These are phyloP conservation scores for Synanthedon myopaeformis DNA, from an alignment of 2,888 invertebrate species.

Conservation along the genomic window DNA sequence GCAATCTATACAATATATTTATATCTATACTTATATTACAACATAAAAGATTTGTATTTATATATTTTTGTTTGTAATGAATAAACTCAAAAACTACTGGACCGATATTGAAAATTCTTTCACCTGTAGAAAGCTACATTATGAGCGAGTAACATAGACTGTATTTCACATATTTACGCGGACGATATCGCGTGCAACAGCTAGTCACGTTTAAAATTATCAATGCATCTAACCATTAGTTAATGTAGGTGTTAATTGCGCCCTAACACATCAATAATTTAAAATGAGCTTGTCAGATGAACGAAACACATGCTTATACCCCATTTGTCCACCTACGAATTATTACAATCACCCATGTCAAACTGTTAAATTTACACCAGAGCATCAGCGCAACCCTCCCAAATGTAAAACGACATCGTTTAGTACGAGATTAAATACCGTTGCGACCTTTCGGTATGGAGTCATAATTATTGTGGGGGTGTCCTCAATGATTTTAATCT, in stretches of 20 bases:
- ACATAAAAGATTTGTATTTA: too few relatives aligned
- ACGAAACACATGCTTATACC: slow-evolving; percentile 22
- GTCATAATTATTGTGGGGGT: slow-evolving; percentile 16
- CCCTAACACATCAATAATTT: slow-evolving; percentile 4
- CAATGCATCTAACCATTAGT: background rate
- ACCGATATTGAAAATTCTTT: too few relatives aligned
- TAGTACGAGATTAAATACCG: background rate
- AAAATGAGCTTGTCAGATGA: slow-evolving; percentile 21
- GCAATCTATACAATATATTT: too few relatives aligned
- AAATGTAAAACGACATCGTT: slow-evolving; percentile 7
- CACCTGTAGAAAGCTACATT: too few relatives aligned
- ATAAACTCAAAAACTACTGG: too few relatives aligned
- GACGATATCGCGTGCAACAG: too few relatives aligned
- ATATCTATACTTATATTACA: too few relatives aligned
- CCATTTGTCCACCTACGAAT: slow-evolving; percentile 24
- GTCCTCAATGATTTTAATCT: slow-evolving; percentile 47
- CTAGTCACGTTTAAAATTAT: too few relatives aligned
- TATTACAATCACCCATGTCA: slow-evolving; percentile 20
- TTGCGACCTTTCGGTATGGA: slow-evolving; percentile 19
- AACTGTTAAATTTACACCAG: slow-evolving; percentile 22
- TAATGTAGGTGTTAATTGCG: background rate
- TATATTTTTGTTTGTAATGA: too few relatives aligned
- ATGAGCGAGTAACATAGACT: too few relatives aligned
- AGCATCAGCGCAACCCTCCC: slow-evolving; percentile 4
- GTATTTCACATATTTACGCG: too few relatives aligned